phyloP scores from a whole-genome alignment of 2,113 vertebrate species.

The Pterocles gutturalis region DNA sequence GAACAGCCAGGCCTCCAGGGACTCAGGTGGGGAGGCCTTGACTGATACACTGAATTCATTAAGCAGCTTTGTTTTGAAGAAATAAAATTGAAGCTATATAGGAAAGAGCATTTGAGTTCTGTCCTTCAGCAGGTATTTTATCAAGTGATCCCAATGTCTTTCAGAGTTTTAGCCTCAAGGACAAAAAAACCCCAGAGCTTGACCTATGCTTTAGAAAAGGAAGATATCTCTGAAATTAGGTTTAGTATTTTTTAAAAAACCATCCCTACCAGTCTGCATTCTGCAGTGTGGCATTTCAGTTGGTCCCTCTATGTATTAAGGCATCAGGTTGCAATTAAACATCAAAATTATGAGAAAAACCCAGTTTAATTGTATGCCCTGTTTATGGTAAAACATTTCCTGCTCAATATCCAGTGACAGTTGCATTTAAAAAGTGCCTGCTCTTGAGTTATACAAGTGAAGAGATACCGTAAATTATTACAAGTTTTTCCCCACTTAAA shows the following conservation, averaged over 20 bases:
- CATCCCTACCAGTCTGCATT: background rate
- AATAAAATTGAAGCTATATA: background rate
- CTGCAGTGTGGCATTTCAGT: background rate
- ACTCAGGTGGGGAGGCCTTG: background rate
- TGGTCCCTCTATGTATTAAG: background rate
- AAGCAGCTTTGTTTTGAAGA: background rate
- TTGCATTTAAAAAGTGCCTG: background rate
- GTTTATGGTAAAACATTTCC: background rate
- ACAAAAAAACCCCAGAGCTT: background rate
- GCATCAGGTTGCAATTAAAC: background rate
- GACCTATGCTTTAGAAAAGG: background rate
- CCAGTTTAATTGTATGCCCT: fast-evolving
- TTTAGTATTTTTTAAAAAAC: background rate
- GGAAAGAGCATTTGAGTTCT: background rate
- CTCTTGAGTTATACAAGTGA: background rate
- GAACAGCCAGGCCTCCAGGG: background rate
- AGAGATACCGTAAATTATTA: background rate
- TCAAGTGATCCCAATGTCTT: background rate
- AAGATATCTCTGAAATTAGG: background rate
- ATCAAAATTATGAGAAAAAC: background rate
- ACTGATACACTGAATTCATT: background rate
- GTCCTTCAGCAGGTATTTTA: background rate
- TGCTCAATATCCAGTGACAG: background rate
- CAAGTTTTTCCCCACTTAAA: background rate
- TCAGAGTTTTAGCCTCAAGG: background rate